Evolutionary conservation across 2,888 invertebrate species (phyloP), one percentile per base, ranked within the genome.

Genomic region (Charanyca ferruginea): DNA sequence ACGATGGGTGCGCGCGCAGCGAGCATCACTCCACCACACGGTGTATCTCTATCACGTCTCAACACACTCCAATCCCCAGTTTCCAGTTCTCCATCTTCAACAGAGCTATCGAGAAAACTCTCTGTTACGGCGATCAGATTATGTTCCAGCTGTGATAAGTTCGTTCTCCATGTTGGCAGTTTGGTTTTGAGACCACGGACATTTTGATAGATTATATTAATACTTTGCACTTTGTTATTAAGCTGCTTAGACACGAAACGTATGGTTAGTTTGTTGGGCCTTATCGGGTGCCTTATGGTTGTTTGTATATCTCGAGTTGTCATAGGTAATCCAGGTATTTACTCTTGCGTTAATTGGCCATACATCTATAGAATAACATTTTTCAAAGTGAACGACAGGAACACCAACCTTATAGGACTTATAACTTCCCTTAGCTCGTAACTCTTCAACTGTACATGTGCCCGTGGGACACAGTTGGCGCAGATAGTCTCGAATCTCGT

Each of bases 371-470:
- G 25, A 41, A n/a, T 23, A 53, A 16, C 53, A 41, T 16, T 23
- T 22, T 0, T 25, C 41, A 6, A 22, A 23, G 3, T 41, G 6
- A 23, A 41, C n/a, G 23, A n/a, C 3, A 9, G 41, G 41, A 16
- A 42, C 42, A 18, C 42, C 42, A n/a, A 42, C 6, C 25, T 54
- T 25, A 6, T 9, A 54, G n/a, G 42, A 54, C 16, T 25, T 28
- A n/a, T 28, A 44, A 28, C 18, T 57, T 57, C 47, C 47, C n/a
- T 0, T 38, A 45, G 57, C 22, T 16, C 45, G 20, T 5, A 57
- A 35, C n/a, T 38, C 47, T 20, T 47, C 57, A n/a, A 57, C 47
- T 1, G 47, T 57, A 13, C 57, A 47, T 13, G 23, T 9, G 22
- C 32, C 45, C 0, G 20, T 22, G 3, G n/a, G 35, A 22, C 57